Conservation (phyloP, 2,888 invertebrate genomes). For the Polylopha cassiicola region DNA sequence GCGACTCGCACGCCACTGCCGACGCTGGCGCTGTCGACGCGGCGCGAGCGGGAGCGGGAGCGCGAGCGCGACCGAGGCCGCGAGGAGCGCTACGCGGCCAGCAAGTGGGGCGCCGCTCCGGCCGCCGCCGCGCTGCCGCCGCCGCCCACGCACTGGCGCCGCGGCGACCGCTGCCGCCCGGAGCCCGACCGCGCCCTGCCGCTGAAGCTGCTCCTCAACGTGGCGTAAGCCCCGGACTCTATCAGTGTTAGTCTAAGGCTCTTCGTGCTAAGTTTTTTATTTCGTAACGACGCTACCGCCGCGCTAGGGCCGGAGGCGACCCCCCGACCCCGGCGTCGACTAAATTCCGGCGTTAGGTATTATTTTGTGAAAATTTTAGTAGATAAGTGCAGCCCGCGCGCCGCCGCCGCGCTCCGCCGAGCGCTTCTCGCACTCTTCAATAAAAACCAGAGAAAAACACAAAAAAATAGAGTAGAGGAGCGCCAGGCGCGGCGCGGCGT, state of each 20-base stretch:
- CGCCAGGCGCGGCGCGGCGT: slow-evolving; percentile 36
- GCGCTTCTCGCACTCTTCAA: slow-evolving; percentile 31
- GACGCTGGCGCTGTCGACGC: slow-evolving; percentile 31
- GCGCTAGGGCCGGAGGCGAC: slow-evolving; percentile 59
- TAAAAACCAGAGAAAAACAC: slow-evolving; percentile 61
- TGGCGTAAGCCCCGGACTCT: slow-evolving; percentile 65
- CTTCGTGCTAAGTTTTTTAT: slow-evolving; percentile 71
- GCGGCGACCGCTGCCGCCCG: slow-evolving; percentile 65
- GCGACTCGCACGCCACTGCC: slow-evolving; percentile 41
- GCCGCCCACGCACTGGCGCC: slow-evolving; percentile 87
- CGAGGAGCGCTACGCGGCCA: slow-evolving; percentile 79
- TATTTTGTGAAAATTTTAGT: slow-evolving; percentile 77
- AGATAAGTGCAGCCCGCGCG: slow-evolving; percentile 57
- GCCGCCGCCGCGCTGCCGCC: slow-evolving; percentile 86
- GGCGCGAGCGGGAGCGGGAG: slow-evolving; percentile 34
- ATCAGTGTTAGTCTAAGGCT: slow-evolving; percentile 55
- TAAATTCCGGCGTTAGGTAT: slow-evolving; percentile 75
- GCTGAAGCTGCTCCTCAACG: slow-evolving; percentile 81
- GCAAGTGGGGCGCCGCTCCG: slow-evolving; percentile 90
- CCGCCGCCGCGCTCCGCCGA: slow-evolving; percentile 33
- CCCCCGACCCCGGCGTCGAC: slow-evolving; percentile 45
- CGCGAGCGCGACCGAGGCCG: slow-evolving; percentile 26
- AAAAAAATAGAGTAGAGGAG: slow-evolving; percentile 48
- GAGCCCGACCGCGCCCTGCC: slow-evolving; percentile 77
- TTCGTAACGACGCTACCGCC: slow-evolving; percentile 53